Evolutionary conservation across 2,888 invertebrate genomes (phyloP), one percentile per base, ranked within the genome.

Genomic region (Punctoribates punctum): DNA sequence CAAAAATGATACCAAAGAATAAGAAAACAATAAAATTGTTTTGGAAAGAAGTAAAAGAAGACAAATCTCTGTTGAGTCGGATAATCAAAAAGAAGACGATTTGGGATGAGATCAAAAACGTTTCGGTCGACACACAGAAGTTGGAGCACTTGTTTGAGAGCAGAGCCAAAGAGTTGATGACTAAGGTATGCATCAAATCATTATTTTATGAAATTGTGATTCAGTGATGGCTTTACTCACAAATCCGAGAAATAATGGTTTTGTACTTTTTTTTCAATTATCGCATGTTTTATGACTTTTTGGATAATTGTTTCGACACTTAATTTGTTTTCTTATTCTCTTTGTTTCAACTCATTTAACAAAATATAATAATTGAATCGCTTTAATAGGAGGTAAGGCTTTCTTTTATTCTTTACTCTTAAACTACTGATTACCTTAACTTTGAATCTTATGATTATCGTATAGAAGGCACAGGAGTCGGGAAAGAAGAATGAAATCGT

Each of bases 1-100:
- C 70, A 57, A 79, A 81, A 74, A 83, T 85, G 77, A 81, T 81
- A 29, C 81, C 82, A 74, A 81, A 80, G 76, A 94, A 90, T 83
- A 96, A 96, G 85, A 95, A 97, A 84, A 98, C 98, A 29, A 92
- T 99, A 17, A 96, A 96, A 85, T 86, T 99, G 74, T 99, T 99
- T 84, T 99, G 99, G 99, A 93, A 93, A 83, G 96, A 98, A 85
- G 85, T 87, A 0, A 83, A 84, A 73, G 81, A 80, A 15, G 83
- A 84, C 65, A 80, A 80, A 3, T 77, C 79, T 51, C 67, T 81
- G 27, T 75, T 79, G 29, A 79, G 81, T 17, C 78, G 82, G 60
- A 81, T 81, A 73, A 82, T 82, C 73, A 82, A 82, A 75, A 82
- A 82, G 77, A 82, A 82, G 74, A 83, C 83, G 79, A 92, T 97